phyloP scores from a whole-genome alignment of 1,140 invertebrate species.

The Zaprionus lachaisei region DNA sequence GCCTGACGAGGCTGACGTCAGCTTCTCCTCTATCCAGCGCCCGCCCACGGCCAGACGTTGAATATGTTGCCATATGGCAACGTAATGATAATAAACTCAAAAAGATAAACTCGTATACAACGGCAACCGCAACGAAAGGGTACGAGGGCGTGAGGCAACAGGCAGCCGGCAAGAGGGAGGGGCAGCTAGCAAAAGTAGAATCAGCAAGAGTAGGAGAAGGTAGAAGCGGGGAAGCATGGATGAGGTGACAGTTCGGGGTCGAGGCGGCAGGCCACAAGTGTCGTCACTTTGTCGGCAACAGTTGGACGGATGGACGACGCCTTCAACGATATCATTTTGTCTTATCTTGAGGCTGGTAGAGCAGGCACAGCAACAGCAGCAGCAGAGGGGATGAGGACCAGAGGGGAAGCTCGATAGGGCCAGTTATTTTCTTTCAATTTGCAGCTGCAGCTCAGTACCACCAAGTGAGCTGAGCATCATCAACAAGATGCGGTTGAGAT shows the following conservation, averaged over 20 bases:
- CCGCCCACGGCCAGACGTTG: slow-evolving; percentile 38
- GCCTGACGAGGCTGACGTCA: slow-evolving; percentile 67
- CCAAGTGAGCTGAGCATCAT: background rate
- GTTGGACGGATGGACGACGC: slow-evolving; percentile 25
- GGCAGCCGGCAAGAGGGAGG: slow-evolving; percentile 25
- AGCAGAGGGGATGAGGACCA: background rate
- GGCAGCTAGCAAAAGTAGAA: slow-evolving; percentile 19
- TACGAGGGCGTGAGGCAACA: slow-evolving; percentile 38
- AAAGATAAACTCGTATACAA: slow-evolving; percentile 69
- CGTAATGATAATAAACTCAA: slow-evolving; percentile 83
- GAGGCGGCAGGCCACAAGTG: slow-evolving; percentile 49
- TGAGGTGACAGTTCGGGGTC: slow-evolving; percentile 1
- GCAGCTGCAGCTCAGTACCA: slow-evolving; percentile 20
- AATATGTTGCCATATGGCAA: slow-evolving; percentile 81
- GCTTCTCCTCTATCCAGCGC: slow-evolving; percentile 17
- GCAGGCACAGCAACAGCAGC: slow-evolving; percentile 17
- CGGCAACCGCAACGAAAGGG: slow-evolving; percentile 8
- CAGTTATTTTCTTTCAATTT: slow-evolving; percentile 80
- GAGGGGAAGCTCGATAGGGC: slow-evolving; percentile 37
- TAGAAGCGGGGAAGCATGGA: background rate
- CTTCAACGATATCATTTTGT: slow-evolving; percentile 61
- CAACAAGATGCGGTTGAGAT: slow-evolving; percentile 9
- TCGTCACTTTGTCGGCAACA: slow-evolving; percentile 60
- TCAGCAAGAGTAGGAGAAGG: background rate
- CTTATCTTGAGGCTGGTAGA: slow-evolving; percentile 54